Base-by-base conservation (phyloP, 2,113 vertebrate genomes). In the Chunga burmeisteri region DNA sequence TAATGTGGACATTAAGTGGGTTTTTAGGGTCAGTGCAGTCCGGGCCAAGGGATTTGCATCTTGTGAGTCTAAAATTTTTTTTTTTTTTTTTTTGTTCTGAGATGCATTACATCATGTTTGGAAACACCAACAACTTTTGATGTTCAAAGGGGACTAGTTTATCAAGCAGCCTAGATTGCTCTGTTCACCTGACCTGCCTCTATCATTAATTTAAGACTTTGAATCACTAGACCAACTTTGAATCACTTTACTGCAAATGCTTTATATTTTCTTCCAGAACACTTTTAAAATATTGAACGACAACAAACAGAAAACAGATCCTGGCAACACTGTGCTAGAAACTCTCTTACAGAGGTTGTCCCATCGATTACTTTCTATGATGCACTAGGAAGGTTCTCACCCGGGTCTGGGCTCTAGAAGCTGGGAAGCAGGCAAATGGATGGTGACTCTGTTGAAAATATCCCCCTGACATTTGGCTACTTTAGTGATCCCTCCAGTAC, bases 21-120 rank as follows among this genome's bases (percentile, higher is more conserved):
- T 67, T 95, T 95, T 94, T 84, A 84, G 92, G 88, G 82, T 81
- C 80, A 81, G 42, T 38, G 68, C 27, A 88, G 70, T 29, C 38
- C 3, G 9, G 53, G 26, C 59, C 38, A 44, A 84, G 56, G 40
- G 68, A 92, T 84, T 92, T 83, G 26, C 49, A 50, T 81, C 72
- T 59, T 81, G 26, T 71, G 52, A 93, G 36, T 58, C 36, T 80
- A 78, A 63, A 73, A 63, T n/a, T 20, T 44, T 27, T 23, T 18
- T 87, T 21, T 29, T 10, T 38, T 38, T 20, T 19, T 34, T 44
- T 30, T 44, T 38, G 4, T 77, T 83, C 59, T 49, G 40, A 81
- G 19, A 49, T 63, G 38, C 47, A 67, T 74, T 88, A 68, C 61
- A 40, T 72, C 16, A 34, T 68, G 22, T 82, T 91, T 87, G 56